Conservation (phyloP, 2,888 invertebrate genomes). For the Aplocera efformata region DNA sequence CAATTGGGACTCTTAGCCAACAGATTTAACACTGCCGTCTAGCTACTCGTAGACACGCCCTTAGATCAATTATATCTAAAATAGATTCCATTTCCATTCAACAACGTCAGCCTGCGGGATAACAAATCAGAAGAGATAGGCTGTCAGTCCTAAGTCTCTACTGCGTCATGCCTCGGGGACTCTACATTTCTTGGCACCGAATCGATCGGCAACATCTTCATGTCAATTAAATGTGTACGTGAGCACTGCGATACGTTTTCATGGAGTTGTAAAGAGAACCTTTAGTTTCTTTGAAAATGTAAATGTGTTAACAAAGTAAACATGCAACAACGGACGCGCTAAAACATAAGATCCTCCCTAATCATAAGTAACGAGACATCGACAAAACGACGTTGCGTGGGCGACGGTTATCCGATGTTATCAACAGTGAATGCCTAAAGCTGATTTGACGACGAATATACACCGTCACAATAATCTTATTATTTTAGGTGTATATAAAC, state of each 20-base stretch:
- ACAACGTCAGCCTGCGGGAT: constrained; percentile 1
- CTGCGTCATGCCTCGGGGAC: background rate
- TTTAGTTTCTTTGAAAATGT: too few species aligned
- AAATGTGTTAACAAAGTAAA: constrained; percentile 11
- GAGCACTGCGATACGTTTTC: background rate
- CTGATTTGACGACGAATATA: constrained; percentile 32
- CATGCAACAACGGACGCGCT: constrained; percentile 17
- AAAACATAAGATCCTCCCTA: constrained; percentile 39
- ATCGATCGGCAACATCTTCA: constrained; percentile 3
- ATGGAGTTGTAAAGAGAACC: background rate
- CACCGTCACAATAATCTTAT: constrained; percentile 1
- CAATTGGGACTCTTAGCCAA: constrained; percentile 1
- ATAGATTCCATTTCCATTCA: constrained; percentile 1
- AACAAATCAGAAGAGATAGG: background rate
- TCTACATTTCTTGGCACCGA: constrained; percentile 1
- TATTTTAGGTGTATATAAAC: background rate
- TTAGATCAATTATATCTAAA: constrained; percentile 4
- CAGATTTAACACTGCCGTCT: background rate
- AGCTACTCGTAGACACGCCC: too few species aligned
- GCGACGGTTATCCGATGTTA: constrained; percentile 60
- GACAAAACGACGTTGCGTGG: constrained; percentile 54
- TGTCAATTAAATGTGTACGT: constrained; percentile 2
- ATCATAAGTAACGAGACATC: constrained; percentile 60
- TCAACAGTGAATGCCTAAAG: constrained; percentile 45
- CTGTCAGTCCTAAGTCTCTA: background rate